Evolutionary conservation across 1,140 invertebrate genomes (phyloP), one percentile per base, ranked within the genome.

Genomic region (Nephila pilipes): DNA sequence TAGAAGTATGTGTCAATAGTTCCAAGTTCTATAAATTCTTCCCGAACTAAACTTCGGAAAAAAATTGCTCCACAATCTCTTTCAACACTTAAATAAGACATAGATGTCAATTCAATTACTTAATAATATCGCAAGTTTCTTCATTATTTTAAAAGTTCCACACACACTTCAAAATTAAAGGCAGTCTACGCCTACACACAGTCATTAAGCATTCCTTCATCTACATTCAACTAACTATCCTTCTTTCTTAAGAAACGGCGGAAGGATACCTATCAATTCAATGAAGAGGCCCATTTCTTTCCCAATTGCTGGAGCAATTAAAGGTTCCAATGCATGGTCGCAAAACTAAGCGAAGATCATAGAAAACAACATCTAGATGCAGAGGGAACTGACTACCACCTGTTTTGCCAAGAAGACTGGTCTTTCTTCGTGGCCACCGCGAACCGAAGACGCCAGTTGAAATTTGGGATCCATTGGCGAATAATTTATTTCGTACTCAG

Each of bases 401-500:
- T 75, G 69, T 75, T 75, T 32, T 75, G 29, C 29, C 5, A 75
- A 75, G 69, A 75, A 12, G 29, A 32, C 63, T 25, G 5, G 63
- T 65, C 63, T 65, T 65, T 25, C 25, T 65, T 65, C 32, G 16
- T 80, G 22, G 8, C 69, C 25, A 36, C 4, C 32, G 4, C 10
- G 29, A 36, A 75, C n/a, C 25, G 54, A 20, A 83, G 80, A 22
- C n/a, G 54, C 12, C 20, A 25, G 63, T 83, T 83, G 80, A 25
- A 83, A 54, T 83, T 83, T 22, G 20, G 80, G 29, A 32, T 22
- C 29, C 85, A 88, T 88, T 88, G 85, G 25, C 22, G 88, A 90
- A 80, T 90, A 80, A 90, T 90, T 90, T 90, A 90, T 90, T 90
- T 80, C 88, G 54, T 90, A 90, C 88, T 90, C 80, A 80, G 25